A percentile compares a stretch with the other conserved stretches of the same genome.
These are phyloP conservation scores for Drosophila meridionalis DNA, from an alignment of 2,888 invertebrate species.

Conservation along the genomic window DNA sequence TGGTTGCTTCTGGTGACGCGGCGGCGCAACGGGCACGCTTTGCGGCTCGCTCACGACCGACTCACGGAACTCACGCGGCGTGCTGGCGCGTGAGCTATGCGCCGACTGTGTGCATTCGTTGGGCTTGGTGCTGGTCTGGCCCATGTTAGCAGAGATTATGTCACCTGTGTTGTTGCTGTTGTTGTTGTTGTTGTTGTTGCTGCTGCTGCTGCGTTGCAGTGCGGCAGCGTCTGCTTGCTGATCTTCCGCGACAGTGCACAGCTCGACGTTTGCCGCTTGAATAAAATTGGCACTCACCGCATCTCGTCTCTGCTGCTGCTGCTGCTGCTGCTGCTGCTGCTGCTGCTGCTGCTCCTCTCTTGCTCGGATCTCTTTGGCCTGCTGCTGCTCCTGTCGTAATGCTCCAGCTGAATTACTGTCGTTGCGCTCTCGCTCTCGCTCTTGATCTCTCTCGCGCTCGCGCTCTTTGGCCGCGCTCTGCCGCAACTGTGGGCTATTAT, in stretches of 20 bases:
- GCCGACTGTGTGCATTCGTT: conserved; percentile 55
- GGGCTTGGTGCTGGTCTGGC: conserved; percentile 78
- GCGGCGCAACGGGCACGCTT: conserved; percentile 53
- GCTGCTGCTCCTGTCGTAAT: conserved; percentile 20
- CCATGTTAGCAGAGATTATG: conserved; percentile 61
- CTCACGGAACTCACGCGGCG: conserved; percentile 81
- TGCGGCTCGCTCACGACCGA: conserved; percentile 55
- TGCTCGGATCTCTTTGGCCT: conserved; percentile 31
- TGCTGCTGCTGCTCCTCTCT: conserved; percentile 17
- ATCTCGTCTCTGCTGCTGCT: conserved; percentile 12
- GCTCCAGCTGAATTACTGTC: conserved; percentile 49
- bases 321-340: background rate
- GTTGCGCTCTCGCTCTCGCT: conserved; percentile 13
- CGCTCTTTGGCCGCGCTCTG: conserved; percentile 45
- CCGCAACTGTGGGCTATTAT: conserved; percentile 80
- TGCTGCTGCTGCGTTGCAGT: conserved; percentile 52
- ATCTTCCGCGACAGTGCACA: conserved; percentile 63
- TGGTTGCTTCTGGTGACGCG: conserved; percentile 41
- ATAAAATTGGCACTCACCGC: conserved; percentile 53
- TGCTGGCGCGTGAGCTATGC: conserved; percentile 64
- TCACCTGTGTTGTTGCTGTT: conserved; percentile 11
- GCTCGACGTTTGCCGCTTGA: conserved; percentile 75
- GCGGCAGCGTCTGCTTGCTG: conserved; percentile 54
- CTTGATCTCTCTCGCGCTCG: conserved; percentile 2
- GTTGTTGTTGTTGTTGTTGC: conserved; percentile 13